Conservation (phyloP, 2,888 invertebrate species). For the Xiphydria camelus region DNA sequence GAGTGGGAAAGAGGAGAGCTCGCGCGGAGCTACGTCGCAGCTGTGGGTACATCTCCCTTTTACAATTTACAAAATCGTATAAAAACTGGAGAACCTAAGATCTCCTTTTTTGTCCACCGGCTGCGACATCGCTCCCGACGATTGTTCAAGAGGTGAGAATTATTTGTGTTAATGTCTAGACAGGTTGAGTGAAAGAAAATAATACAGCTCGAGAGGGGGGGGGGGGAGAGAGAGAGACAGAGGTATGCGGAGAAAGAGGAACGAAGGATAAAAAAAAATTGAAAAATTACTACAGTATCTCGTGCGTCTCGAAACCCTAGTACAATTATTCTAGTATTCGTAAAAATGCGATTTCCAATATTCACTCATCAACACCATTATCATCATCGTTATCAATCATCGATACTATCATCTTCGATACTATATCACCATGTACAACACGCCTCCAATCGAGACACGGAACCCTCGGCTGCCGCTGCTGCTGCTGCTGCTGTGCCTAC, state of each 20-base stretch:
- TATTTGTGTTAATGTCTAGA: no score
- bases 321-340: conserved; percentile 37
- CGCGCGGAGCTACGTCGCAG: no score
- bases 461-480: conserved; percentile 19
- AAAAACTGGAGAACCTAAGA: no score
- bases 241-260: conserved; percentile 11
- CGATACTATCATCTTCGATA: conserved; percentile 21
- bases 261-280: background rate
- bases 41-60: no score
- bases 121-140: no score
- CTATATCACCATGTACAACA: conserved; percentile 8
- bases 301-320: conserved; percentile 30
- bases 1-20: conserved; percentile 7
- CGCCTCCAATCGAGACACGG: conserved; percentile 9
- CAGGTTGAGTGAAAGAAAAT: background rate
- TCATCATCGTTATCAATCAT: conserved; percentile 16
- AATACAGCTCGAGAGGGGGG: conserved; percentile 7
- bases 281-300: background rate
- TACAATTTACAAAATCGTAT: no score
- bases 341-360: conserved; percentile 39
- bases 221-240: conserved; percentile 14
- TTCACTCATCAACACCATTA: conserved; percentile 20
- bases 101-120: no score
- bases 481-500: conserved; percentile 5
- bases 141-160: no score